phyloP scores from a whole-genome alignment of 2,797 vertebrate genomes.

The Tapirus indicus region DNA sequence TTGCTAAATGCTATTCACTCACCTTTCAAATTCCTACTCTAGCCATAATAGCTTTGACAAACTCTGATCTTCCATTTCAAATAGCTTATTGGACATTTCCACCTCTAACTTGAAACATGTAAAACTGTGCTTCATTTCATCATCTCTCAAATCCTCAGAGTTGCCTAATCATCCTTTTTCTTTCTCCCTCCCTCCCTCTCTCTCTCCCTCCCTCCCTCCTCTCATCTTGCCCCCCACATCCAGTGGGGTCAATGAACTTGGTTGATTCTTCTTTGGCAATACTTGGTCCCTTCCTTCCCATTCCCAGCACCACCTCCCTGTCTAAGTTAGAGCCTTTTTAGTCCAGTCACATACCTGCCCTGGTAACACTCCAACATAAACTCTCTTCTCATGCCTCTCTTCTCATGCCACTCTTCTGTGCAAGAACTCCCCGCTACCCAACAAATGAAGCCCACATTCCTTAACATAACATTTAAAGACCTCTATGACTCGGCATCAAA shows the following conservation, averaged over 20 bases:
- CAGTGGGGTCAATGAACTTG: neutral
- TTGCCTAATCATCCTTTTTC: neutral
- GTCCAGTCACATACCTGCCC: rapidly evolving
- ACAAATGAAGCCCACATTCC: neutral
- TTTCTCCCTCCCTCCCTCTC: neutral
- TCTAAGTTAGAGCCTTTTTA: neutral
- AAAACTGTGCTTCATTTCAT: neutral
- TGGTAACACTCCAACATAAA: too few relatives aligned
- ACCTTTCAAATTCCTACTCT: neutral
- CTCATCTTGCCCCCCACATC: neutral
- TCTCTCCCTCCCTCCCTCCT: rapidly evolving
- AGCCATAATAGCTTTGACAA: neutral
- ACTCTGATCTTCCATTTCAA: neutral
- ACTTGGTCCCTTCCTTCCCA: neutral
- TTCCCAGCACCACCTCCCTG: neutral
- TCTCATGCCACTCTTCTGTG: neutral
- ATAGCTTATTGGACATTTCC: neutral
- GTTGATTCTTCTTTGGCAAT: neutral
- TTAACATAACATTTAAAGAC: neutral
- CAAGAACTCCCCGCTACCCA: neutral
- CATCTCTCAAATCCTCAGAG: neutral
- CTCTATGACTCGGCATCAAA: neutral
- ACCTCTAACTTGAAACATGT: rapidly evolving
- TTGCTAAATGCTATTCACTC: neutral
- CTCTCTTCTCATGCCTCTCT: neutral